Percentiles rank a stretch among this genome's conserved stretches.
Evolutionary conservation across 1,140 invertebrate genomes (phyloP).

Genomic region (Dysdera silvatica): DNA sequence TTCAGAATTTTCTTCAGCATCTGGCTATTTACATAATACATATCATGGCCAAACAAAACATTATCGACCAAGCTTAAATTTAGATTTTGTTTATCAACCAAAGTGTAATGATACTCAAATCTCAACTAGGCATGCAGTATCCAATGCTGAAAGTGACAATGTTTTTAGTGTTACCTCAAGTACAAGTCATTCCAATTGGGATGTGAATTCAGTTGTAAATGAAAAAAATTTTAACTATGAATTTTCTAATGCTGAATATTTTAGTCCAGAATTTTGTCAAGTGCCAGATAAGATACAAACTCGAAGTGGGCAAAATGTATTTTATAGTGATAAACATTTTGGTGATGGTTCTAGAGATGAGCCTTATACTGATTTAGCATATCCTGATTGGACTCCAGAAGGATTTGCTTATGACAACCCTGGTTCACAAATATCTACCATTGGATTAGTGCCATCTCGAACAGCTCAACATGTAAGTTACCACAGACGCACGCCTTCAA

Average conservation of each 20-base stretch:
- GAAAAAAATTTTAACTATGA: too few relatives aligned
- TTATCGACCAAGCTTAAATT: constrained; percentile 55
- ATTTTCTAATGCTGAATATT: too few relatives aligned
- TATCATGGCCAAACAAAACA: constrained; percentile 79
- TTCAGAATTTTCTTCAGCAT: constrained; percentile 53
- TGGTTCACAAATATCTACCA: constrained; percentile 28
- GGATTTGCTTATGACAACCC: constrained; percentile 38
- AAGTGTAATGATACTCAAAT: constrained; percentile 59
- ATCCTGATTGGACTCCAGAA: constrained; percentile 25
- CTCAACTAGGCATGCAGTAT: constrained; percentile 54
- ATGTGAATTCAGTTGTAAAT: too few relatives aligned
- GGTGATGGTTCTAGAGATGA: too few relatives aligned
- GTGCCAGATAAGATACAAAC: too few relatives aligned
- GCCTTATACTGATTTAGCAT: constrained; percentile 34
- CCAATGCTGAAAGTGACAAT: constrained; percentile 52
- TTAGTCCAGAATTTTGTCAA: too few relatives aligned
- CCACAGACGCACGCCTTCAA: constrained; percentile 60
- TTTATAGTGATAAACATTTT: too few relatives aligned
- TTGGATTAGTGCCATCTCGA: constrained; percentile 25
- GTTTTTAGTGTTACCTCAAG: too few relatives aligned
- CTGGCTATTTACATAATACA: constrained; percentile 71
- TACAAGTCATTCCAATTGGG: too few relatives aligned
- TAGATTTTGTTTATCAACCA: constrained; percentile 52
- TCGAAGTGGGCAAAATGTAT: too few relatives aligned
- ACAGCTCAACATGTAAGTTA: constrained; percentile 34